A percentile compares a stretch with the other conserved stretches of the same genome.
These are phyloP conservation scores for Drosophila murphyi DNA, from an alignment of 1,140 invertebrate species.

Conservation along the genomic window DNA sequence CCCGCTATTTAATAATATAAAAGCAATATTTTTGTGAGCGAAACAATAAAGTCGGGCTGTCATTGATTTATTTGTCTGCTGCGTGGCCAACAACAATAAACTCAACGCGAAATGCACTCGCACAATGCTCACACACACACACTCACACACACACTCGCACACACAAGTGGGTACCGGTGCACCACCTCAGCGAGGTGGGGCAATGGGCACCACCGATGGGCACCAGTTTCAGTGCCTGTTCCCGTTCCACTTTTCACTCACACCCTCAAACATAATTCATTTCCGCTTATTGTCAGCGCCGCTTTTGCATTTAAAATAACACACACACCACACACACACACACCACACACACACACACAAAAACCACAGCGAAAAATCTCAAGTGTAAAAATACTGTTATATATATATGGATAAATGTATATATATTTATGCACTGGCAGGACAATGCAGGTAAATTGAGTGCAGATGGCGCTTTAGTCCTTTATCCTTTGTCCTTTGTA, in stretches of 20 bases:
- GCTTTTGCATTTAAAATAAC: conserved; percentile 76
- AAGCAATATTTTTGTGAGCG: conserved; percentile 81
- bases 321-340: conserved; percentile 23
- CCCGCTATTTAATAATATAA: conserved; percentile 77
- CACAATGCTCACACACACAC: conserved; percentile 63
- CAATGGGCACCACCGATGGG: not conserved
- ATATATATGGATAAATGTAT: conserved; percentile 20
- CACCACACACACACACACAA: not conserved
- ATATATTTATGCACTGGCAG: conserved; percentile 9
- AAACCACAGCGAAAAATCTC: conserved; percentile 56
- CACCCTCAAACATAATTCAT: conserved; percentile 75
- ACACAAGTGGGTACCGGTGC: conserved; percentile 6
- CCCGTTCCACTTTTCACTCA: not conserved
- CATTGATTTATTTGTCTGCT: conserved; percentile 83
- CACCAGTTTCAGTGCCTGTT: not conserved
- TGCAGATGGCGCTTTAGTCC: conserved; percentile 50
- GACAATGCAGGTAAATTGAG: conserved; percentile 81
- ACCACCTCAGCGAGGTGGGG: not conserved
- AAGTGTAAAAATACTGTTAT: conserved; percentile 60
- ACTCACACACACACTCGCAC: conserved; percentile 18
- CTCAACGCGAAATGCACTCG: conserved; percentile 78
- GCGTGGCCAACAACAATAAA: conserved; percentile 77
- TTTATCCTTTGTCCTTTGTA: conserved; percentile 43
- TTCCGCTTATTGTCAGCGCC: conserved; percentile 79
- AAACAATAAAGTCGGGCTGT: conserved; percentile 83